Evolutionary conservation across 2,113 vertebrate species (phyloP).

Genomic region (Dipodomys spectabilis): DNA sequence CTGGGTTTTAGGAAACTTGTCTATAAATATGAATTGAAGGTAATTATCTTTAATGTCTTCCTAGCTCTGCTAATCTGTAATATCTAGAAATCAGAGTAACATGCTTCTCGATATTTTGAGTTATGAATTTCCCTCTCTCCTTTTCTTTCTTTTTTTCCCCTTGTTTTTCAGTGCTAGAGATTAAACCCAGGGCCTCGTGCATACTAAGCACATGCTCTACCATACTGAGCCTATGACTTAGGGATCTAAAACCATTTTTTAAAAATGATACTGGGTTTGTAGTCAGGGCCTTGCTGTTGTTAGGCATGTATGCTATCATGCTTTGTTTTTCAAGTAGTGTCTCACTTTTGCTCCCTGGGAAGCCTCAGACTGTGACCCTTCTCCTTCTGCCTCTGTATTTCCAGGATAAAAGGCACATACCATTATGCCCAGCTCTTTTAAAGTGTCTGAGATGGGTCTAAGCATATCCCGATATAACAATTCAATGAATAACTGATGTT

Average conservation of each 20-base stretch:
- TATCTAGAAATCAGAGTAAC: constrained; percentile 60
- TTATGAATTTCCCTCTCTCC: background rate
- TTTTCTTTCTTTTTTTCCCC: too few relatives aligned
- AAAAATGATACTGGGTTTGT: too few relatives aligned
- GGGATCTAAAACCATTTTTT: background rate
- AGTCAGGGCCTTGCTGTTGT: too few relatives aligned
- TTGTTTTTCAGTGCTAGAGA: background rate
- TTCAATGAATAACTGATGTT: background rate
- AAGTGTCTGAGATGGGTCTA: background rate
- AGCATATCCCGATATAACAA: background rate
- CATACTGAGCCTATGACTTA: background rate
- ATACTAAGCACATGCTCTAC: background rate
- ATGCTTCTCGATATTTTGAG: constrained; percentile 55
- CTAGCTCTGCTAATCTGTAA: constrained; percentile 56
- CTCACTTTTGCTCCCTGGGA: too few relatives aligned
- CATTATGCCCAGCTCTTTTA: background rate
- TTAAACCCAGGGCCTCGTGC: background rate
- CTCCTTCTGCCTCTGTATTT: background rate
- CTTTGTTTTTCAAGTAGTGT: too few relatives aligned
- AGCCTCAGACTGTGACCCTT: too few relatives aligned
- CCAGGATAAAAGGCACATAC: too few relatives aligned
- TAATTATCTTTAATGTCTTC: constrained; percentile 46
- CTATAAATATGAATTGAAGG: constrained; percentile 67
- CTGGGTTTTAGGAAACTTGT: background rate
- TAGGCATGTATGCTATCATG: too few relatives aligned